A percentile compares a stretch with the other conserved stretches of the same genome.
Evolutionary conservation across 2,797 vertebrate genomes (phyloP).

Genomic region (Artibeus jamaicensis): DNA sequence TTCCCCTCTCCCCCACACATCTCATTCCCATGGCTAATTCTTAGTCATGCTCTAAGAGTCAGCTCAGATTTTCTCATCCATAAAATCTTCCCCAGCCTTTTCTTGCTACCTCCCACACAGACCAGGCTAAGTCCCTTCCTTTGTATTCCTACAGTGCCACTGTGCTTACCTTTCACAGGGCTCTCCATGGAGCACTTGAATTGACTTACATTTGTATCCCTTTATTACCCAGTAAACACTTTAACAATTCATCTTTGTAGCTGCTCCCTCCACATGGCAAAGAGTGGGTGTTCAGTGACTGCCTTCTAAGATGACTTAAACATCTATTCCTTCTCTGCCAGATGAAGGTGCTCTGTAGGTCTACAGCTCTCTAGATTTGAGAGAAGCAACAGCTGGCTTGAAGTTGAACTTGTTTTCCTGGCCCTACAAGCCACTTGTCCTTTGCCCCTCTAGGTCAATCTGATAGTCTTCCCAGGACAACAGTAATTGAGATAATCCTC

Average conservation of each 20-base stretch:
- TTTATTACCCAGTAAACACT: not conserved
- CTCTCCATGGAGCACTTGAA: not conserved
- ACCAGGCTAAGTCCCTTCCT: not conserved
- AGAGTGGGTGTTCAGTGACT: not conserved
- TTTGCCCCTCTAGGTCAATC: not conserved
- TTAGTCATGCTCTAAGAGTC: slow-evolving; percentile 13
- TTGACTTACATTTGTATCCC: not conserved
- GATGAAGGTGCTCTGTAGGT: not conserved
- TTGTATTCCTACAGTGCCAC: fast-evolving
- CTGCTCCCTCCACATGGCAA: not conserved
- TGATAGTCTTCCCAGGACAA: not conserved
- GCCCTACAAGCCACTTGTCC: not conserved
- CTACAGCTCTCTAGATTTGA: not conserved
- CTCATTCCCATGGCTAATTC: slow-evolving; percentile 9
- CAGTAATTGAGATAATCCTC: not conserved
- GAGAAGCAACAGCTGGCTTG: not conserved
- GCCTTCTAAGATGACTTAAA: not conserved
- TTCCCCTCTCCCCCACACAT: not conserved
- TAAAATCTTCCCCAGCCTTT: not conserved
- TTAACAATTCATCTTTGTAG: not conserved
- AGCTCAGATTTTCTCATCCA: slow-evolving; percentile 15
- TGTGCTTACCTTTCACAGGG: not conserved
- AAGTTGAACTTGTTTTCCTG: not conserved
- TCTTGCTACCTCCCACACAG: not conserved
- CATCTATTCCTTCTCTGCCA: not conserved